These are phyloP conservation scores for Hepsetus odoe DNA, from an alignment of 2,113 vertebrate species.

Conservation along the genomic window DNA sequence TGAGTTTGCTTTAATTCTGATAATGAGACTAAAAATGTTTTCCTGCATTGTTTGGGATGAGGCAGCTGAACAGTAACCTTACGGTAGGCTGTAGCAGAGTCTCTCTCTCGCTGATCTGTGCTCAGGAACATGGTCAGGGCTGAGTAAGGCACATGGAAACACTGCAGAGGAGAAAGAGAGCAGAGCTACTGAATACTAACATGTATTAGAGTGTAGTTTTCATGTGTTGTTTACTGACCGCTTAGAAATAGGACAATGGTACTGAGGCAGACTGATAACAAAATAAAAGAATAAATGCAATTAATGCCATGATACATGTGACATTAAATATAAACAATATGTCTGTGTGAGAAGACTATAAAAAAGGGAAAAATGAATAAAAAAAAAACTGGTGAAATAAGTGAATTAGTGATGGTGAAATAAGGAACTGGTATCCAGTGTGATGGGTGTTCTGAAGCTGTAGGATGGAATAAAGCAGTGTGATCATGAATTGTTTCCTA, in stretches of 20 bases:
- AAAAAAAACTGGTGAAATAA: no score
- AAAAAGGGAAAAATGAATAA: background rate
- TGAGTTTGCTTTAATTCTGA: no score
- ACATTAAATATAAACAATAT: background rate
- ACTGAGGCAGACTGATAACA: background rate
- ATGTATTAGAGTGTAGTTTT: background rate
- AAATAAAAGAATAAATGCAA: background rate
- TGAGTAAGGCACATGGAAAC: conserved; percentile 93
- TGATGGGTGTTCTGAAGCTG: no score
- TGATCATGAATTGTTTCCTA: no score
- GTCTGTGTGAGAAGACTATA: background rate
- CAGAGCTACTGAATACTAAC: background rate
- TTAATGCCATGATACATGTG: no score
- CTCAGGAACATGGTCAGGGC: conserved; percentile 97
- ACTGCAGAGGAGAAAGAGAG: conserved; percentile 70
- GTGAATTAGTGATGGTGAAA: background rate
- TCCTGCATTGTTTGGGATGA: background rate
- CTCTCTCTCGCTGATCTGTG: conserved; percentile 86
- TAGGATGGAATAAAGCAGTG: no score
- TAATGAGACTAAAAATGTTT: no score
- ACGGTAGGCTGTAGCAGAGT: conserved; percentile 95
- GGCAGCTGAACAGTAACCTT: conserved; percentile 60
- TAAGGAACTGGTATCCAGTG: no score
- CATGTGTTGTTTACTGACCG: background rate
- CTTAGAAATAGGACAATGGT: background rate